phyloP scores from a whole-genome alignment of 2,113 vertebrate genomes.

The Hemibagrus wyckioides region DNA sequence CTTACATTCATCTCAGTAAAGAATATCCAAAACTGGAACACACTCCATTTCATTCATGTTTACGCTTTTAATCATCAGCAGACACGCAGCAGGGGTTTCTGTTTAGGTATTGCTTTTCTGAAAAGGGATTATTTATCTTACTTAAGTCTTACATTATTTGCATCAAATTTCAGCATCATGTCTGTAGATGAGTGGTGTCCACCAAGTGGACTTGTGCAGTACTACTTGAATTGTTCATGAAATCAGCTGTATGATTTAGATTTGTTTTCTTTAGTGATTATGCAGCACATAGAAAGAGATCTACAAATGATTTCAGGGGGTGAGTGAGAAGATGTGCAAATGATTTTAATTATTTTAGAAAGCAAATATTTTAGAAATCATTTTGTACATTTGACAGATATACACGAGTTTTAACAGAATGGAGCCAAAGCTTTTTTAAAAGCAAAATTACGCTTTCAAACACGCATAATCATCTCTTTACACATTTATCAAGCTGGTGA shows the following conservation, averaged over 20 bases:
- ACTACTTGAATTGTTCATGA: slow-evolving; percentile 43
- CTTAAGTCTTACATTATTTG: slow-evolving; percentile 37
- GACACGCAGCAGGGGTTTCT: background rate
- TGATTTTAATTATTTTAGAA: slow-evolving; percentile 4
- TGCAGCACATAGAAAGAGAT: background rate
- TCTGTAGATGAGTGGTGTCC: slow-evolving; percentile 53
- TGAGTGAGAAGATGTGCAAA: background rate
- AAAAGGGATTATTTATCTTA: slow-evolving; percentile 36
- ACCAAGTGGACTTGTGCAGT: slow-evolving; percentile 60
- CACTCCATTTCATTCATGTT: background rate
- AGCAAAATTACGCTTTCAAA: background rate
- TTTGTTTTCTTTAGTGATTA: background rate
- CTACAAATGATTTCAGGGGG: background rate
- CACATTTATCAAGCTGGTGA: background rate
- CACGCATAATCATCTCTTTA: slow-evolving; percentile 4
- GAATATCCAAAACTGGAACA: slow-evolving; percentile 9
- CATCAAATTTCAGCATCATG: slow-evolving; percentile 26
- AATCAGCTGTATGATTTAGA: background rate
- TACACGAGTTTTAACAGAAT: background rate
- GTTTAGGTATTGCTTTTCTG: background rate
- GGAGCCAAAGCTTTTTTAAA: slow-evolving; percentile 24
- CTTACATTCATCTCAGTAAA: slow-evolving; percentile 20
- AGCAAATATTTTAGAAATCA: background rate
- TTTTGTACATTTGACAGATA: background rate
- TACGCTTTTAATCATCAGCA: slow-evolving; percentile 15